These are phyloP conservation scores for Daphoenositta chrysoptera DNA, from an alignment of 2,113 vertebrate species.

Conservation along the genomic window DNA sequence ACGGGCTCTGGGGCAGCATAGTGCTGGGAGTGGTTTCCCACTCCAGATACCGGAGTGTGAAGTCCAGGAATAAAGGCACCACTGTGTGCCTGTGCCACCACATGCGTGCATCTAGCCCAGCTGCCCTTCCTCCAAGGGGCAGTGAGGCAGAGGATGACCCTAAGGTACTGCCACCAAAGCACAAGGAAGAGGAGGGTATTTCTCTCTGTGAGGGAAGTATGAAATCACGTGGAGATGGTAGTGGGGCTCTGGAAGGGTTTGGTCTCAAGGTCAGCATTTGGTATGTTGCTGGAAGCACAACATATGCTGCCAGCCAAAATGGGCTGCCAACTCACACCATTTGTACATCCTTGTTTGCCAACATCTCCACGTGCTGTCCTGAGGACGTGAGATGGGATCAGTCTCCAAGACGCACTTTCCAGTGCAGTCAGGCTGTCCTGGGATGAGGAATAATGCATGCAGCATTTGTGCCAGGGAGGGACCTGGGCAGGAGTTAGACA, in stretches of 20 bases:
- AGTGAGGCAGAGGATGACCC: rapidly evolving
- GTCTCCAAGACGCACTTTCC: rapidly evolving
- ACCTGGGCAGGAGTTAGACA: rapidly evolving
- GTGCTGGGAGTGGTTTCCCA: not conserved
- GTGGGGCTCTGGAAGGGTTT: not conserved
- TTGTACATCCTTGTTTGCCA: rapidly evolving
- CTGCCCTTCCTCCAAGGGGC: not conserved
- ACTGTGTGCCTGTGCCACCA: rapidly evolving
- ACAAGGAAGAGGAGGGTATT: not conserved
- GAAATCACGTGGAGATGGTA: rapidly evolving
- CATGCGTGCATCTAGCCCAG: not conserved
- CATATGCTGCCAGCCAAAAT: not conserved
- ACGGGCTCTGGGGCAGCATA: rapidly evolving
- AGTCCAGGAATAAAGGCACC: rapidly evolving
- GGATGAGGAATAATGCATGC: rapidly evolving
- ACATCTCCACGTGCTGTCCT: rapidly evolving
- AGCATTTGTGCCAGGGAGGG: not conserved
- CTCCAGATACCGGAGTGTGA: rapidly evolving
- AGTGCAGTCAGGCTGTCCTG: rapidly evolving
- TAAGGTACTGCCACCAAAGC: rapidly evolving
- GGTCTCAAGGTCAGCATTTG: not conserved
- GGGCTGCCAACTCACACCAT: not conserved
- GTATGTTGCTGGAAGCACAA: rapidly evolving
- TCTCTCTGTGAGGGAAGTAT: not conserved
- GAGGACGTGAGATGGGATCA: not conserved